Conservation (phyloP, 2,113 vertebrate genomes). For the Psephotus haematonotus region DNA sequence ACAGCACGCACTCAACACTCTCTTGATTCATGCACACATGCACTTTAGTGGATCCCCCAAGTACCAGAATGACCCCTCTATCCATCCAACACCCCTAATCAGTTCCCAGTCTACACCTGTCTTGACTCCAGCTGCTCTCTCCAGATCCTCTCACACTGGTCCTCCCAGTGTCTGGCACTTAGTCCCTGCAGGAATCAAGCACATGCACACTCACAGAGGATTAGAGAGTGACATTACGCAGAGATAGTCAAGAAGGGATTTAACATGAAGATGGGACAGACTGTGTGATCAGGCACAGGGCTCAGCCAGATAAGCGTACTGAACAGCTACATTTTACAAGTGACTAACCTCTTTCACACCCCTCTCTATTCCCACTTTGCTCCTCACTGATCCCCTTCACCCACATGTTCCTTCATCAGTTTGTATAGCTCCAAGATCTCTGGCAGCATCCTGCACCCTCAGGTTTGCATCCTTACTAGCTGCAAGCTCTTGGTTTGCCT, state of each 20-base stretch:
- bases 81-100: fast-evolving
- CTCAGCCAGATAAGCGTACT: not conserved
- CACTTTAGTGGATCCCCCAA: fast-evolving
- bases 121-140: not conserved
- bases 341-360: not conserved
- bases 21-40: fast-evolving
- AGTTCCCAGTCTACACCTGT: not conserved
- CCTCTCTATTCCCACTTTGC: not conserved
- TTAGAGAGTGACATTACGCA: not conserved
- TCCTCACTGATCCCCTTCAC: not conserved
- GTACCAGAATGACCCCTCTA: too few relatives aligned
- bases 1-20: not conserved
- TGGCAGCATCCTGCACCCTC: not conserved
- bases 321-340: not conserved
- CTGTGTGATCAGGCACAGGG: not conserved
- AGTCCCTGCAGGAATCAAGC: not conserved
- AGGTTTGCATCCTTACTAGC: not conserved
- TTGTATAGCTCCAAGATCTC: not conserved
- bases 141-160: not conserved
- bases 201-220: fast-evolving
- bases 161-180: not conserved
- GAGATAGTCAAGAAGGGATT: not conserved
- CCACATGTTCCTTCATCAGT: not conserved
- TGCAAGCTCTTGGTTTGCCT: not conserved
- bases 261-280: not conserved